Evolutionary conservation across 2,888 invertebrate species (phyloP).

Genomic region (Coleophora flavipennella): DNA sequence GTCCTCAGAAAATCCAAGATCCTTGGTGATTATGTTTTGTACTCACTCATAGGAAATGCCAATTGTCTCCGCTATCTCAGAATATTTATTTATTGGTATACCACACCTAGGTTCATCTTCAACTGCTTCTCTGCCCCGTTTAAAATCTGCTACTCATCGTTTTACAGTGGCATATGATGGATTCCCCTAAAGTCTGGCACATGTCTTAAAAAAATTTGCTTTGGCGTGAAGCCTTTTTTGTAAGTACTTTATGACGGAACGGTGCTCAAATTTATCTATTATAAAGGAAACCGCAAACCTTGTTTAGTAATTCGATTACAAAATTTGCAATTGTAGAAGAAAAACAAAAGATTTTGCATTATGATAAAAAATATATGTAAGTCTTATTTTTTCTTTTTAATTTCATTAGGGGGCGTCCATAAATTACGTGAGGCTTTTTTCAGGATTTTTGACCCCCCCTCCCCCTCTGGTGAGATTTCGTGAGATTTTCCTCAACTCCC

Average conservation of each 20-base stretch:
- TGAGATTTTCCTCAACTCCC: no score
- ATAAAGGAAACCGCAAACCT: background rate
- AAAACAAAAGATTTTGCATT: background rate
- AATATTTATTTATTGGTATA: background rate
- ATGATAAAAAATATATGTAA: background rate
- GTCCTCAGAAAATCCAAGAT: background rate
- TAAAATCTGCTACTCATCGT: background rate
- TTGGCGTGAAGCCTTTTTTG: background rate
- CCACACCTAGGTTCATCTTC: no score
- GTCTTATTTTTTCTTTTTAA: background rate
- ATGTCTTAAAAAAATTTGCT: background rate
- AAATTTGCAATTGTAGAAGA: background rate
- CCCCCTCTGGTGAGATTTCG: no score
- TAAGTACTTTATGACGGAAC: background rate
- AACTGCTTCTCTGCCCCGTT: no score
- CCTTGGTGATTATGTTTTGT: no score
- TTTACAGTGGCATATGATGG: background rate
- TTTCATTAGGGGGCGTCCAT: no score
- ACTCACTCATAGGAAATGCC: no score
- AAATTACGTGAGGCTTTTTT: no score
- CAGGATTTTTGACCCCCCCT: no score
- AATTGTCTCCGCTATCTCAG: background rate
- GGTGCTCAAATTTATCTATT: background rate
- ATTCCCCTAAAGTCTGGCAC: background rate
- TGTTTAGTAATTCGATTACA: no score